These are phyloP conservation scores for Epirrhoe tristata DNA, from an alignment of 2,888 invertebrate genomes.

Conservation along the genomic window DNA sequence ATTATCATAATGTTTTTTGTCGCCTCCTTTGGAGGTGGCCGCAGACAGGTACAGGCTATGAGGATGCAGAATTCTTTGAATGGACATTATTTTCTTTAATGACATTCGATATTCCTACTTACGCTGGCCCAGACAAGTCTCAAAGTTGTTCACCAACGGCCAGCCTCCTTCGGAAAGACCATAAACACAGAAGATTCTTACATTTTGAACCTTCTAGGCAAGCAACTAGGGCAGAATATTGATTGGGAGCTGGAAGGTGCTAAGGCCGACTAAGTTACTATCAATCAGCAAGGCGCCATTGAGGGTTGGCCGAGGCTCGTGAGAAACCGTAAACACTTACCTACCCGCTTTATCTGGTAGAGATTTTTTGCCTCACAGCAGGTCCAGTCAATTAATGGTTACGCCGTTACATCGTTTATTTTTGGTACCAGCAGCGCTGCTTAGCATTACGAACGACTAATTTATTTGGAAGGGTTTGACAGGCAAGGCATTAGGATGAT, in stretches of 20 bases:
- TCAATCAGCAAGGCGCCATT: conserved; percentile 85
- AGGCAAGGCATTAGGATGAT: conserved; percentile 70
- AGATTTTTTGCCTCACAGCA: conserved; percentile 78
- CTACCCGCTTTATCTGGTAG: conserved; percentile 83
- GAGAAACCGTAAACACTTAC: conserved; percentile 85
- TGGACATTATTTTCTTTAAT: conserved; percentile 61
- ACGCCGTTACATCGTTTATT: conserved; percentile 82
- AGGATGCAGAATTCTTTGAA: conserved; percentile 85
- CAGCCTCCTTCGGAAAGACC: conserved; percentile 14
- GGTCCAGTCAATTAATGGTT: conserved; percentile 84
- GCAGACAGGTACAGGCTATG: conserved; percentile 82
- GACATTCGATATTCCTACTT: conserved; percentile 47
- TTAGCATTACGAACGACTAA: conserved; percentile 74
- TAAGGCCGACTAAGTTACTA: conserved; percentile 77
- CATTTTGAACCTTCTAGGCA: conserved; percentile 46
- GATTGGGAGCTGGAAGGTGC: conserved; percentile 57
- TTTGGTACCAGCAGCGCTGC: conserved; percentile 71
- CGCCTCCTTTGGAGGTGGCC: conserved; percentile 80
- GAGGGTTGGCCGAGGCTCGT: conserved; percentile 82
- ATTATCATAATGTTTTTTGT: conserved; percentile 84
- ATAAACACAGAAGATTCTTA: conserved; percentile 1
- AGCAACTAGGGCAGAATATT: conserved; percentile 50
- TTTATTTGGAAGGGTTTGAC: conserved; percentile 79
- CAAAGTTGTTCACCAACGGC: conserved; percentile 37
- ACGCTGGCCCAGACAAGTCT: conserved; percentile 37